Evolutionary conservation across 1,140 invertebrate genomes (phyloP).

Genomic region (Pseudomyrmex dendroicus): DNA sequence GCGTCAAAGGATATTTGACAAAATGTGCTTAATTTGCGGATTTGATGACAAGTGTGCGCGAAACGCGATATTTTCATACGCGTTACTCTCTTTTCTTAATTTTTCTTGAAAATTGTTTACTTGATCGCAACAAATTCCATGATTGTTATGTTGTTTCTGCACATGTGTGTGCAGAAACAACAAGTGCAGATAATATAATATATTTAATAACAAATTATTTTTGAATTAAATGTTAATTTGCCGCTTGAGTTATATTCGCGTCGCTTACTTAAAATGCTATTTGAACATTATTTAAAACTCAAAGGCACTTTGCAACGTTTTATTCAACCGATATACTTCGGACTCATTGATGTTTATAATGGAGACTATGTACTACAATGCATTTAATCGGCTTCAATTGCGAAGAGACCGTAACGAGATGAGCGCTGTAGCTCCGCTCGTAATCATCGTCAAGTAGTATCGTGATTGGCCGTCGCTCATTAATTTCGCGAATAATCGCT

Average conservation of each 20-base stretch:
- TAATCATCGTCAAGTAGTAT: conserved; percentile 72
- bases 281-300: neutral
- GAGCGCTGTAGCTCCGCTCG: conserved; percentile 34
- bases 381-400: conserved; percentile 39
- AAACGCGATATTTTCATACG: neutral
- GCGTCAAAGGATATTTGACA: neutral
- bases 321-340: conserved; percentile 13
- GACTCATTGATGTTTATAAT: conserved; percentile 31
- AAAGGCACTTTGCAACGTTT: conserved; percentile 18
- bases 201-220: too few species aligned
- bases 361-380: conserved; percentile 4
- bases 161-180: too few species aligned
- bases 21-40: too few species aligned
- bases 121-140: neutral
- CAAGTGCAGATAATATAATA: too few species aligned
- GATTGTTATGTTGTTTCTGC: too few species aligned
- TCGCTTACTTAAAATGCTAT: too few species aligned
- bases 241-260: too few species aligned
- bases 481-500: conserved; percentile 61
- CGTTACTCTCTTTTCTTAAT: neutral
- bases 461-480: conserved; percentile 61
- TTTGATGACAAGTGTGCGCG: neutral
- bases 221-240: too few species aligned
- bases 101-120: neutral
- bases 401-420: conserved; percentile 64